A percentile compares a stretch with the other conserved stretches of the same genome.
Evolutionary conservation across 2,888 invertebrate genomes (phyloP).

Genomic region (Andrena hattorfiana): DNA sequence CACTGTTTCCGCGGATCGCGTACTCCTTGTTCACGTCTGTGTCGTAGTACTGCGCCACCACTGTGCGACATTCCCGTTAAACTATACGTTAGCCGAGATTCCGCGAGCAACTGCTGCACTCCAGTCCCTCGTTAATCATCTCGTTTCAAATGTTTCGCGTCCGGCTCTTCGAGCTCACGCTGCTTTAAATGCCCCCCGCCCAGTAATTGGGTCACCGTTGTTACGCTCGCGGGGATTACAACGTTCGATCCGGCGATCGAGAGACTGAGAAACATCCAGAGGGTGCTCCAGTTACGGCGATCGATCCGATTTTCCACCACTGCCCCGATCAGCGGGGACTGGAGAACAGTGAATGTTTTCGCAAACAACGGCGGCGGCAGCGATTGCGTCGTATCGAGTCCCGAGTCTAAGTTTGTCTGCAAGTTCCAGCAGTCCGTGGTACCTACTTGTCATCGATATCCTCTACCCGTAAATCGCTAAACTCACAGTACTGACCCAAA

Average conservation of each 20-base stretch:
- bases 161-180: background rate
- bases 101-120: slow-evolving; percentile 19
- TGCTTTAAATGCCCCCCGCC: slow-evolving; percentile 4
- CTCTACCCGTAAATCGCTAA: slow-evolving; percentile 14
- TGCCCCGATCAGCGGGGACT: slow-evolving; percentile 23
- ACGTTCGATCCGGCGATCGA: background rate
- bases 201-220: slow-evolving; percentile 42
- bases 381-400: slow-evolving; percentile 44
- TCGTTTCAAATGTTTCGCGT: background rate
- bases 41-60: slow-evolving; percentile 93
- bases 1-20: slow-evolving; percentile 95
- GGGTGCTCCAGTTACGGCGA: slow-evolving; percentile 1
- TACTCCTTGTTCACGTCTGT: slow-evolving; percentile 95
- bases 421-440: slow-evolving; percentile 13
- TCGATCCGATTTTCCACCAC: background rate
- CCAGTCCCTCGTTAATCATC: slow-evolving; percentile 21
- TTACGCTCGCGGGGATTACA: slow-evolving; percentile 20
- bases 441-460: slow-evolving; percentile 39
- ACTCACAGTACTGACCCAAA: slow-evolving; percentile 45
- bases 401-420: slow-evolving; percentile 22
- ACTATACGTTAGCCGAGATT: background rate
- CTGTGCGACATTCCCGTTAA: slow-evolving; percentile 84
- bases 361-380: slow-evolving; percentile 72
- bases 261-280: background rate
- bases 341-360: slow-evolving; percentile 34